Base-by-base conservation (phyloP, 2,888 invertebrate species). In the Mythimna vitellina region DNA sequence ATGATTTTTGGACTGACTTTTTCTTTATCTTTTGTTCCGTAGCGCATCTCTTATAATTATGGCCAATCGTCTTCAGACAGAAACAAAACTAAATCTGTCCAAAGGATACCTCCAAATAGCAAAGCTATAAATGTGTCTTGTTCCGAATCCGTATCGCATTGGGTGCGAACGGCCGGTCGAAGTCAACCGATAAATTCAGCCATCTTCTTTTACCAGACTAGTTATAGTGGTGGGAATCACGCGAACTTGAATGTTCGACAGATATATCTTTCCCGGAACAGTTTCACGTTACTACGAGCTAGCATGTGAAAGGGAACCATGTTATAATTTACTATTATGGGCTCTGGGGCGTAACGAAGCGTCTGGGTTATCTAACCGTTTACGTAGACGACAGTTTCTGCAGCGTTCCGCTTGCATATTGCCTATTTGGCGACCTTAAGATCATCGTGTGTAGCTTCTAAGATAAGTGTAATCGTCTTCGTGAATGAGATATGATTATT, bases 41-140 rank as follows among this genome's bases (percentile, higher is more conserved):
- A 35, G 6, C n/a, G 25, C 32, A 25, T 4, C n/a, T n/a, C 32
- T 54, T 4, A n/a, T n/a, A n/a, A n/a, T 49, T 38, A 56, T n/a
- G 6, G 49, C 22, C 20, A 42, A 42, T 4, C 46, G 60, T 60
- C n/a, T 69, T n/a, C 54, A 42, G 71, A 46, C 53, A 64, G 57
- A 54, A 29, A 58, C n/a, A 64, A 73, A 69, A 57, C 56, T 49
- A 82, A 70, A 70, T 78, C 57, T 42, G 60, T 51, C 51, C 49
- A 73, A 73, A 70, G 60, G 64, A 66, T 64, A 66, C 61, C 66
- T 73, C 35, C 29, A 57, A 82, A 80, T 65, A 73, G 66, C 54
- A n/a, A 54, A 54, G 57, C 80, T 73, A 82, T 82, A 78, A 80
- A 78, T 82, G 83, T 78, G 73, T 73, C 83, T 77, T 68, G 72